Conservation (phyloP, 2,113 vertebrate genomes). For the Sceloporus undulatus region DNA sequence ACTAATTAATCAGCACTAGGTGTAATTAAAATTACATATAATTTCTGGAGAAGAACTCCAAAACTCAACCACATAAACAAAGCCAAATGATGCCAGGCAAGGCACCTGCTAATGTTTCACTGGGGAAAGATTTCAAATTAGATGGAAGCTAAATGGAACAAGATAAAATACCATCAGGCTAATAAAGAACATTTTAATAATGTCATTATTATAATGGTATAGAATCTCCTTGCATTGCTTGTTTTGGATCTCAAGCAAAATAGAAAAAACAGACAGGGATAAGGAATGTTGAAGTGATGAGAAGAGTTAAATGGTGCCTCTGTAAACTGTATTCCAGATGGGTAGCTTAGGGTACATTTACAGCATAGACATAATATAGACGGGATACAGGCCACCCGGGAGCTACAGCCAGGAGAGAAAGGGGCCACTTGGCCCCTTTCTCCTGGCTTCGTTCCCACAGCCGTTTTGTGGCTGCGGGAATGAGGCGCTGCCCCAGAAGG, state of each 20-base stretch:
- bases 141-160: neutral
- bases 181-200: constrained; percentile 15
- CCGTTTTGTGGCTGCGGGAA: too few relatives aligned
- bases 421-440: too few relatives aligned
- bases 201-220: neutral
- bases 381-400: too few relatives aligned
- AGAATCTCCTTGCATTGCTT: constrained; percentile 3
- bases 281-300: neutral
- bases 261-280: neutral
- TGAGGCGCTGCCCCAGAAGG: too few relatives aligned
- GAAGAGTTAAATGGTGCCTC: neutral
- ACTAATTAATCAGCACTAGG: neutral
- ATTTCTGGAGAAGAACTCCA: constrained; percentile 4
- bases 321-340: neutral
- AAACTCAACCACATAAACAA: neutral
- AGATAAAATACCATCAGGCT: neutral
- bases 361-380: too few relatives aligned
- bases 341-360: neutral
- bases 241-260: neutral
- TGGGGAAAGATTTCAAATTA: constrained; percentile 4
- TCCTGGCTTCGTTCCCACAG: too few relatives aligned
- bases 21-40: neutral
- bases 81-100: neutral
- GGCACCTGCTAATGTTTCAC: constrained; percentile 6
- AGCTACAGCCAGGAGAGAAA: too few relatives aligned